Percentiles rank a stretch among this genome's conserved stretches.
Evolutionary conservation across 2,113 vertebrate genomes (phyloP).

Genomic region (Scalopus aquaticus): DNA sequence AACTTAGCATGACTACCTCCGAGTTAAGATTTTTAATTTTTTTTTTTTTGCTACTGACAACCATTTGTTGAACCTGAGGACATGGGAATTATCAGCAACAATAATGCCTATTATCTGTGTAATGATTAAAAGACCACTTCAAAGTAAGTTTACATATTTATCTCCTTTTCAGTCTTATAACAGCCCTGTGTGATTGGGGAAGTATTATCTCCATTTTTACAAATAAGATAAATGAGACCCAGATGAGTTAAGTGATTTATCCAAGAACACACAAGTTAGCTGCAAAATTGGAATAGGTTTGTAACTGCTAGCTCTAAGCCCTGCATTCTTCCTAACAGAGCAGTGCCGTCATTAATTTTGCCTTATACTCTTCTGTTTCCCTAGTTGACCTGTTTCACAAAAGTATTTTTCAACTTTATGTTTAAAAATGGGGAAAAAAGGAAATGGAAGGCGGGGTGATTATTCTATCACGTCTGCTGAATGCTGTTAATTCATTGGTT

Average conservation of each 20-base stretch:
- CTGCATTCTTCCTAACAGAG: not conserved
- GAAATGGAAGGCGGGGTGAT: constrained; percentile 15
- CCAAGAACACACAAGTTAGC: constrained; percentile 18
- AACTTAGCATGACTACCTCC: not conserved
- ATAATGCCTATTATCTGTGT: constrained; percentile 25
- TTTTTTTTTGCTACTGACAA: constrained; percentile 20
- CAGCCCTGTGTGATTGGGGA: not conserved
- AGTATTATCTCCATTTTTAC: constrained; percentile 41
- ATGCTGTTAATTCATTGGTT: constrained; percentile 73
- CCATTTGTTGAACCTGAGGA: constrained; percentile 26
- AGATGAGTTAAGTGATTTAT: constrained; percentile 32
- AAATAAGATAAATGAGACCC: constrained; percentile 52
- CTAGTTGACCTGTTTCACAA: not conserved
- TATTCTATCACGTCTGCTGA: constrained; percentile 76
- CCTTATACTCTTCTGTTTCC: constrained; percentile 33
- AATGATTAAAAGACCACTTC: constrained; percentile 38
- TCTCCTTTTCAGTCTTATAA: constrained; percentile 20
- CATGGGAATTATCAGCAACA: not conserved
- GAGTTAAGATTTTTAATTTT: not conserved
- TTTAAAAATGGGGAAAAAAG: constrained; percentile 11
- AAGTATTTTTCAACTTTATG: constrained; percentile 36
- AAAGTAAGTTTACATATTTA: constrained; percentile 15
- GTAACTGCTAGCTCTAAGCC: not conserved
- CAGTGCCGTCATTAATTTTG: constrained; percentile 30
- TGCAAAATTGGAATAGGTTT: constrained; percentile 34